Percentiles rank a stretch among this genome's conserved stretches.
These are phyloP conservation scores for Nymphicus hollandicus DNA, from an alignment of 2,113 vertebrate genomes.

Conservation along the genomic window DNA sequence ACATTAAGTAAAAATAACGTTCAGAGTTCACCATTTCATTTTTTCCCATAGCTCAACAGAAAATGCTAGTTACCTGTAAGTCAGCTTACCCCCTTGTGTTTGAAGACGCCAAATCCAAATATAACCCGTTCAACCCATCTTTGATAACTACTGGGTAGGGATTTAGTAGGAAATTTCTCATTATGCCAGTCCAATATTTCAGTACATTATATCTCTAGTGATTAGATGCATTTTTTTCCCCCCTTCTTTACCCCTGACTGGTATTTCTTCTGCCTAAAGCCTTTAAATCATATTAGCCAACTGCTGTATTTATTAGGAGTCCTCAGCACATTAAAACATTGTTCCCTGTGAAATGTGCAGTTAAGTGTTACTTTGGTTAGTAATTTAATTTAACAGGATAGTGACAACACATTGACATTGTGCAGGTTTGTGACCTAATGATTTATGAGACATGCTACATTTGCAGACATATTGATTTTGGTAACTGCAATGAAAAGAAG, in stretches of 20 bases:
- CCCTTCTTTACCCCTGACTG: neutral
- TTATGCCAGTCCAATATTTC: neutral
- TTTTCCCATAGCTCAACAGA: neutral
- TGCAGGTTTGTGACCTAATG: constrained; percentile 58
- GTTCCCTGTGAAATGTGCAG: constrained; percentile 20
- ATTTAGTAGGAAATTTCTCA: neutral
- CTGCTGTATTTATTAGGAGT: constrained; percentile 9
- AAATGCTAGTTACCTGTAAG: neutral
- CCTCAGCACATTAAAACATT: constrained; percentile 46
- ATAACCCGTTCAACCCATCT: neutral
- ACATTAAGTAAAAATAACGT: neutral
- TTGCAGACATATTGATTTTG: constrained; percentile 59
- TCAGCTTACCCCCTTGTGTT: neutral
- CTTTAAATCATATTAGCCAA: neutral
- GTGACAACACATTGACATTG: constrained; percentile 48
- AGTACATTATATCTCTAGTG: neutral
- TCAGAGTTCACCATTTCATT: neutral
- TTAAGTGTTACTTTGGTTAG: constrained; percentile 48
- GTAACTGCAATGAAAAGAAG: constrained; percentile 12
- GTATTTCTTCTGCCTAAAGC: neutral
- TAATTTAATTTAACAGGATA: constrained; percentile 59
- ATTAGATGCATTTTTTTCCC: neutral
- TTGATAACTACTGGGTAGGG: neutral
- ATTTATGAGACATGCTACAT: constrained; percentile 56
- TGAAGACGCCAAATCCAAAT: neutral